Conservation (phyloP, 2,888 invertebrate genomes). For the Koerneria pararmatus region DNA sequence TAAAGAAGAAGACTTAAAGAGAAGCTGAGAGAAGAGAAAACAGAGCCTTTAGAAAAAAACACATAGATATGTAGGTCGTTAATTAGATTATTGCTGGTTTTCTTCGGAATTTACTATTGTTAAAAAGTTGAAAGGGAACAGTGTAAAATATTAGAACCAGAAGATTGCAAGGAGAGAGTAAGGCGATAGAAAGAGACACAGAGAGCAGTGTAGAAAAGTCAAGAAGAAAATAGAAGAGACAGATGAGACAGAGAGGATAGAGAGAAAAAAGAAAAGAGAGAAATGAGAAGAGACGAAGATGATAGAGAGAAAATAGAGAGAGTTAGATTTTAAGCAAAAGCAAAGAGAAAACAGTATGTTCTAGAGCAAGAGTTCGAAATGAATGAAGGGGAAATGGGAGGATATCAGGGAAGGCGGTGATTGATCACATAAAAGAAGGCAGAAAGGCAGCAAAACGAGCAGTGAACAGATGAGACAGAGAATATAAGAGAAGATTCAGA, state of each 20-base stretch:
- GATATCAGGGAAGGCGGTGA: neutral
- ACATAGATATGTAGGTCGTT: neutral
- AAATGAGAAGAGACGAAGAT: constrained; percentile 15
- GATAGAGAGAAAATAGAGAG: constrained; percentile 24
- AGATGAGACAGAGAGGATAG: constrained; percentile 5
- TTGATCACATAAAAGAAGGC: neutral
- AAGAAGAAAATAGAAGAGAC: neutral
- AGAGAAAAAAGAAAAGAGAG: constrained; percentile 10
- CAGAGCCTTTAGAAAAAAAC: neutral
- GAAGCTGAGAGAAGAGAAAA: neutral
- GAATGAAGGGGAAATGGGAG: constrained; percentile 11
- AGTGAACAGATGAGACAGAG: constrained; percentile 13
- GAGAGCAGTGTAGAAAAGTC: constrained; percentile 28
- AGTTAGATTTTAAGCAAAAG: no score
- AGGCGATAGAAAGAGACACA: constrained; percentile 25
- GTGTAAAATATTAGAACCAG: neutral
- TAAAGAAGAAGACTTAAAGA: neutral
- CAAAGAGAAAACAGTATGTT: no score
- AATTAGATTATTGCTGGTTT: neutral
- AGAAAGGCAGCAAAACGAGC: neutral
- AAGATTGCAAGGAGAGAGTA: neutral
- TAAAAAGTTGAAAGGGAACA: no score
- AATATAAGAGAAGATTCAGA: neutral
- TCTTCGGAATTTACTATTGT: no score
- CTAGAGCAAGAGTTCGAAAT: no score